Evolutionary conservation across 2,797 vertebrate genomes (phyloP), one percentile per base, ranked within the genome.

Genomic region (Danionella dracula): DNA sequence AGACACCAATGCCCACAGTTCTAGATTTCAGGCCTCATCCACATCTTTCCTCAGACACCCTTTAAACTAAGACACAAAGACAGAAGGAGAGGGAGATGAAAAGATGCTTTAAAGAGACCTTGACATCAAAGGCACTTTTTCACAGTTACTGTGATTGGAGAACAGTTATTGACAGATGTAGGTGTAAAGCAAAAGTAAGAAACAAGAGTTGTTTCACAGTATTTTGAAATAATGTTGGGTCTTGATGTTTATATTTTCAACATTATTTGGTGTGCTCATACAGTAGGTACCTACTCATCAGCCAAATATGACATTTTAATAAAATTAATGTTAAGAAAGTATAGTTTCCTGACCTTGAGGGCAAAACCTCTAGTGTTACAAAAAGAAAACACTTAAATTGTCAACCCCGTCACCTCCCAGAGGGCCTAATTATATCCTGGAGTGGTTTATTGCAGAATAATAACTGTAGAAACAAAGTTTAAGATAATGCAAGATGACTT

Each of bases 1-100:
- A 83, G 88, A 85, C 84, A 81, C 74, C 76, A 20, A 72, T 84
- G 83, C 84, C 76, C 79, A 82, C 79, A 53, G 63, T 78, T 68
- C 84, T 87, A 90, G 48, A 85, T 74, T 57, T 83, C 82, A 81
- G 81, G 75, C 84, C 76, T 90, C 86, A 83, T 87, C 84, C 82
- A 86, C 86, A 78, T 74, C 79, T 79, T 84, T 79, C 80, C 78
- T 78, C 80, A 76, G 73, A 81, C 75, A 82, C 78, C 77, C 79
- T 77, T 81, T 79, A 83, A 84, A 77, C 88, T 89, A 42, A 82
- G 79, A 84, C 73, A 84, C 69, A 72, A 70, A 86, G 66, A 83
- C 71, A 80, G 69, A 66, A 78, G 58, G 57, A 68, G 40, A 1
- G 37, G 66, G 40, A 70, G 23, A 48, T 42, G 53, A 27, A 27